Evolutionary conservation across 2,888 invertebrate species (phyloP).

Genomic region (Drosophila meridionalis): DNA sequence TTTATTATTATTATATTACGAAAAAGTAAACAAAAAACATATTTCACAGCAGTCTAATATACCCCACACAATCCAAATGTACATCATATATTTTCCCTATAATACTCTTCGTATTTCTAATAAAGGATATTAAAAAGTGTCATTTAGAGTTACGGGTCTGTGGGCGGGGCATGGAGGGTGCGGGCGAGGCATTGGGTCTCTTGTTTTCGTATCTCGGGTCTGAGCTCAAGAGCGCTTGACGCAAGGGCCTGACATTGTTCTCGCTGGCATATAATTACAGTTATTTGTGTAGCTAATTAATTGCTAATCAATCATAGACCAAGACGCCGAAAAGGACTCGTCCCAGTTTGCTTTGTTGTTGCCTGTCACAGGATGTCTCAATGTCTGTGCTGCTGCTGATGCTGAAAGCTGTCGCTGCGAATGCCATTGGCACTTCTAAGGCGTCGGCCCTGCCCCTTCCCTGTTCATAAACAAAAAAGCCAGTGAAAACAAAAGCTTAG

Average conservation of each 20-base stretch:
- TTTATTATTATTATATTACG: neutral
- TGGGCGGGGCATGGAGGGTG: neutral
- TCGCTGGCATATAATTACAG: constrained; percentile 79
- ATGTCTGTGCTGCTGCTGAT: constrained; percentile 48
- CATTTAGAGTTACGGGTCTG: constrained; percentile 15
- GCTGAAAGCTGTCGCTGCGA: constrained; percentile 23
- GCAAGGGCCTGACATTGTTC: constrained; percentile 66
- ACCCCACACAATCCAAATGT: neutral
- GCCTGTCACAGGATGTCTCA: constrained; percentile 69
- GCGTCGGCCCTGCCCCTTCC: constrained; percentile 57
- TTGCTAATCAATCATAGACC: constrained; percentile 84
- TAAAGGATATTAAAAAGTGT: constrained; percentile 33
- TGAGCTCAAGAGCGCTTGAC: constrained; percentile 51
- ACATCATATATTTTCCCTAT: too few relatives aligned
- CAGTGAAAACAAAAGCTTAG: constrained; percentile 82
- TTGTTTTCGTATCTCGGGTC: constrained; percentile 1
- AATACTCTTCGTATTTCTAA: constrained; percentile 2
- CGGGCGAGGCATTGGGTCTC: neutral
- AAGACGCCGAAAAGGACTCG: constrained; percentile 53
- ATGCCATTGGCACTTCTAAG: constrained; percentile 69
- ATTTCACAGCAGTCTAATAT: neutral
- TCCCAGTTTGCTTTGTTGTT: constrained; percentile 49
- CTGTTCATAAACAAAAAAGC: constrained; percentile 70
- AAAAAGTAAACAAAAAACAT: neutral
- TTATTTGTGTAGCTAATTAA: constrained; percentile 84